These are phyloP conservation scores for Chrosomus eos DNA, from an alignment of 2,797 vertebrate species.

Conservation along the genomic window DNA sequence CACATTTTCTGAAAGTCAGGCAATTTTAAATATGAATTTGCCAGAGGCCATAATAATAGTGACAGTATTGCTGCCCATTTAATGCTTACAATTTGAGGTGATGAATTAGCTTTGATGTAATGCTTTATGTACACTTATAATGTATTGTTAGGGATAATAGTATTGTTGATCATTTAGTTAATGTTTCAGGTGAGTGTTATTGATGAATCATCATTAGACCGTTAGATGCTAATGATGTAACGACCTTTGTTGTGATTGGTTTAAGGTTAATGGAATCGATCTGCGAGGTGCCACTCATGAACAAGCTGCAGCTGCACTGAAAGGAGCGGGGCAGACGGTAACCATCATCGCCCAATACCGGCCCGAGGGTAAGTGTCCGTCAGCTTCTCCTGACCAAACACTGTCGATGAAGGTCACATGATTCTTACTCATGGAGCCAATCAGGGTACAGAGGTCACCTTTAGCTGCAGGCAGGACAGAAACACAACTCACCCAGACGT, in stretches of 20 bases:
- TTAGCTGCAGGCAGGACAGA: constrained; percentile 39
- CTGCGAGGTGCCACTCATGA: constrained; percentile 94
- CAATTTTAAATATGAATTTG: background rate
- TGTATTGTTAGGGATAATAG: background rate
- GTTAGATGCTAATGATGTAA: background rate
- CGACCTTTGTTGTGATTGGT: constrained; percentile 19
- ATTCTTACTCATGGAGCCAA: constrained; percentile 10
- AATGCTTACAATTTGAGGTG: background rate
- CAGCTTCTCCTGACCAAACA: constrained; percentile 24
- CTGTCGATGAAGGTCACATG: constrained; percentile 11
- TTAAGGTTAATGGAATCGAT: constrained; percentile 93
- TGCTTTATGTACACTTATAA: background rate
- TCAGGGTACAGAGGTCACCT: constrained; percentile 45
- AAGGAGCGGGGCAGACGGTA: constrained; percentile 95
- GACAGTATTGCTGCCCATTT: background rate
- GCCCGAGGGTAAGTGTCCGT: constrained; percentile 89
- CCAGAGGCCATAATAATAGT: constrained; percentile 1
- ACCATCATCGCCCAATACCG: constrained; percentile 96
- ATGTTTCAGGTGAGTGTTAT: background rate
- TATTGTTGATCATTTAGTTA: background rate
- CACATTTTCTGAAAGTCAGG: background rate
- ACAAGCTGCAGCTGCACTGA: constrained; percentile 92
- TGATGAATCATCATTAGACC: background rate
- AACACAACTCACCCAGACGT: constrained; percentile 40
- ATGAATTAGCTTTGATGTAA: background rate